Evolutionary conservation across 30 jellyfish, hydroid and myxozoan genomes (phyloP), one percentile per base, ranked within the genome.

Genomic region (Turritopsis dohrnii): DNA sequence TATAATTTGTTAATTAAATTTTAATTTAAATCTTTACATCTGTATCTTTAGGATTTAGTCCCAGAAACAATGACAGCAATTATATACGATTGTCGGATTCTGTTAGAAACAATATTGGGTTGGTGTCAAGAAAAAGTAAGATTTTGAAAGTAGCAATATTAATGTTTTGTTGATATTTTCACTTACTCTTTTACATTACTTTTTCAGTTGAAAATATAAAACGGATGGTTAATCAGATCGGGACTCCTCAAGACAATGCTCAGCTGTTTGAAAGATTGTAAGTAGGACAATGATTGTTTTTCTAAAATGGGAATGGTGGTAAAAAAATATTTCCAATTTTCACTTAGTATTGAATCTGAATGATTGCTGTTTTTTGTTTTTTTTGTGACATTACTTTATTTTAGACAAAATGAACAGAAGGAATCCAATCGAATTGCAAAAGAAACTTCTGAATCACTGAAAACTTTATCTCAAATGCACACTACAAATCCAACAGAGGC

Each of bases 181-280:
- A 3, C 5, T 41, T 5, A 3, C 5, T 41, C 9, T 41, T 41
- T 3, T 41, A 13, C 13, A 41, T 13, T 41, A 3, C 5, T 41
- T 7, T n/a, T 84, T 29, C 24, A 92, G 98, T 92, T 76, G 94
- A 90, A 75, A 84, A 88, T 22, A 84, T 92, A 66, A 94, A 87
- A 76, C 90, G 92, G 22, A 54, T 92, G 95, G 93, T 84, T 28
- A 84, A 92, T 76, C 94, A 88, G 75, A 92, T 92, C 28, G 98
- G 98, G 16, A 92, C 96, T 1, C 24, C 92, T 66, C 92, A 86
- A 80, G 98, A 92, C 84, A 96, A 79, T 23, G 96, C 96, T 52
- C 96, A 88, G 66, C 23, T 84, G 27, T 81, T 92, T 85, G 96
- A 92, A 60, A 88, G 77, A 25, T 75, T 92, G 98, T 92, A 84